These are phyloP conservation scores for Cephus pulcher DNA, from an alignment of 2,888 invertebrate genomes.

Conservation along the genomic window DNA sequence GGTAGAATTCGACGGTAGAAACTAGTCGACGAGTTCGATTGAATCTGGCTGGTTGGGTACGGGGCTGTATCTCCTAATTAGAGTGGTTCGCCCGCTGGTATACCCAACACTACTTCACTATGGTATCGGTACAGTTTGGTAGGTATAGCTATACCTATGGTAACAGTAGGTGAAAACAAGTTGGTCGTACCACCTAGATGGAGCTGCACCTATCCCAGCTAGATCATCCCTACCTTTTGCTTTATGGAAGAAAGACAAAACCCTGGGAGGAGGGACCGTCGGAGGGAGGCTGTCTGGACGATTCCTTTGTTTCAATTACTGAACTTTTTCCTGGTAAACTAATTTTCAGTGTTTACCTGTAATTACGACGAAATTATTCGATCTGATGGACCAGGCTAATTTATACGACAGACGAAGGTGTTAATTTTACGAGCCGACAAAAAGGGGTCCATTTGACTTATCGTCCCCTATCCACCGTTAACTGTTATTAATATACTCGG, in stretches of 20 bases:
- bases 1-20: neutral
- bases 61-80: constrained; percentile 1
- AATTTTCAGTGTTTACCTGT: constrained; percentile 7
- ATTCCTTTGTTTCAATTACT: constrained; percentile 4
- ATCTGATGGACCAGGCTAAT: neutral
- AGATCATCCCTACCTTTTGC: neutral
- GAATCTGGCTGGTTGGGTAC: neutral
- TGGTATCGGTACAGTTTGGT: neutral
- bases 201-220: neutral
- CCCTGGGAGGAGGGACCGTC: neutral
- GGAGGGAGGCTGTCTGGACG: neutral
- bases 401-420: neutral
- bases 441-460: neutral
- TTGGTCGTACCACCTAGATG: neutral
- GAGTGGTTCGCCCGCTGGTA: neutral
- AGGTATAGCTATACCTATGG: neutral
- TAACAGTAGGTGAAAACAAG: neutral
- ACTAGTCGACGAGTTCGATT: neutral
- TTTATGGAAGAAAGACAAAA: neutral
- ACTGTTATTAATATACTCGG: neutral
- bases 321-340: neutral
- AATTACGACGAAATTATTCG: constrained; percentile 5
- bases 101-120: neutral
- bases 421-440: neutral
- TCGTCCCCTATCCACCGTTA: neutral